Evolutionary conservation across 2,797 vertebrate genomes (phyloP), one percentile per base, ranked within the genome.

Genomic region (Microhierax caerulescens): DNA sequence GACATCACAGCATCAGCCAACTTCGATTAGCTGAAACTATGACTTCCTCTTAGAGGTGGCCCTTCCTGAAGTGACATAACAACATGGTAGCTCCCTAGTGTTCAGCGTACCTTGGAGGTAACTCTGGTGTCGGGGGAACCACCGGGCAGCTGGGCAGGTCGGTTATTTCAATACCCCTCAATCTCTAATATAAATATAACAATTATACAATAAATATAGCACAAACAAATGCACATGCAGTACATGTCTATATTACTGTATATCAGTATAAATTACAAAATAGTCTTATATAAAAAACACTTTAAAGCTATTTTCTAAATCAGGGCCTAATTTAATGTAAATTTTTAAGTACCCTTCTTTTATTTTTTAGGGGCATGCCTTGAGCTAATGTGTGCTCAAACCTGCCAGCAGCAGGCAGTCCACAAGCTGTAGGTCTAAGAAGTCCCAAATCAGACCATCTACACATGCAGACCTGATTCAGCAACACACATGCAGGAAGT

Each of bases 161-260:
- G 97, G 98, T 98, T 98, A 98, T 98, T 98, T 98, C 98, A 98
- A 98, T 98, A 98, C 98, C 98, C 97, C 98, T 98, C 98, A 98
- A 98, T 98, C 98, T 98, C 98, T 98, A 97, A 98, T 98, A 90
- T 98, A 98, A 98, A 98, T 98, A 98, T 98, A 98, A 98, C 97
- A 98, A 97, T 98, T 93, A 98, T 98, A 98, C 97, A 95, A 97
- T 98, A 98, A 98, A 98, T 98, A 98, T 97, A 97, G 97, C 85
- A 98, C 94, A 96, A 95, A 98, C 34, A 97, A 95, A 98, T 74
- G 92, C 93, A 97, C 67, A 98, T 86, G 96, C 83, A 97, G 96
- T 88, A 96, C 67, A 97, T 80, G 93, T 88, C 85, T 93, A 97
- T 89, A 97, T 94, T 88, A 97, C 86, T 95, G 88, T 97, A 95